These are phyloP conservation scores for Nephrotoma guestfalica DNA, from an alignment of 2,888 invertebrate species.

Conservation along the genomic window DNA sequence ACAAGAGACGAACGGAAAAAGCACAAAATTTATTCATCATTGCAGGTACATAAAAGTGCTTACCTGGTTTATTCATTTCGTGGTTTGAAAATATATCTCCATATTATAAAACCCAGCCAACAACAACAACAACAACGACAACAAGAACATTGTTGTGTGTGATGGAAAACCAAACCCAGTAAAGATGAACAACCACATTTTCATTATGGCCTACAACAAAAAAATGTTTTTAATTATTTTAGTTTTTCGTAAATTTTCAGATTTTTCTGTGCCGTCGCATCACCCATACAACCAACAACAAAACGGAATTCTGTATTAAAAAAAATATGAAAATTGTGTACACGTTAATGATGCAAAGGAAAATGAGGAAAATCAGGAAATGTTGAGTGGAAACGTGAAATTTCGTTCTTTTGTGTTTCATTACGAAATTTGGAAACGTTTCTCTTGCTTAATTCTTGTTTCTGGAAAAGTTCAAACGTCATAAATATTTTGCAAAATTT, in stretches of 20 bases:
- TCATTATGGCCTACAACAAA: not conserved
- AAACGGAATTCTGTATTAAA: not conserved
- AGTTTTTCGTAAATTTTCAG: not conserved
- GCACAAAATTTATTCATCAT: not conserved
- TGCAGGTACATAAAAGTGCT: not conserved
- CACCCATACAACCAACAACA: not conserved
- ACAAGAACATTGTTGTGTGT: not conserved
- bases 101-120: not conserved
- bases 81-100: not conserved
- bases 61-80: not conserved
- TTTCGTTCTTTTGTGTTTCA: not conserved
- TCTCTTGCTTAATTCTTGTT: too few relatives aligned
- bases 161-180: not conserved
- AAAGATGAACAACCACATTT: not conserved
- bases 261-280: not conserved
- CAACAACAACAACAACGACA: not conserved
- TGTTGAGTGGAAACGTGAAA: not conserved
- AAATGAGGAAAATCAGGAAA: not conserved
- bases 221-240: not conserved
- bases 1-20: not conserved
- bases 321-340: not conserved
- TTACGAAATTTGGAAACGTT: too few relatives aligned
- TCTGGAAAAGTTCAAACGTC: too few relatives aligned
- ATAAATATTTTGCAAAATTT: too few relatives aligned
- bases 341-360: not conserved